These are phyloP conservation scores for Caerostris extrusa DNA, from an alignment of 1,140 invertebrate species.

Conservation along the genomic window DNA sequence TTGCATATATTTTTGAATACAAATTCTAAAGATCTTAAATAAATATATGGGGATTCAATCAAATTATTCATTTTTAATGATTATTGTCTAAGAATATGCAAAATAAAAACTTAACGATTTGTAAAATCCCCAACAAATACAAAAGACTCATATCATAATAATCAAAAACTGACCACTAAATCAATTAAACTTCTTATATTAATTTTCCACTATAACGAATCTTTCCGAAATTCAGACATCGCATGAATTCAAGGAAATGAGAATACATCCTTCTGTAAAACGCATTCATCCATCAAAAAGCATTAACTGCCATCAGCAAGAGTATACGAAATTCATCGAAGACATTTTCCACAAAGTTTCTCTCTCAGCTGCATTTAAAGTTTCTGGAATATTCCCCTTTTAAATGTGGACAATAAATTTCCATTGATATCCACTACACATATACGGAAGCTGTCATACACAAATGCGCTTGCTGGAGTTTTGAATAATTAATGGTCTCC, in stretches of 20 bases:
- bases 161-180: no score
- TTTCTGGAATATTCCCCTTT: background rate
- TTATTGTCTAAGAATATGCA: no score
- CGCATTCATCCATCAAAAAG: background rate
- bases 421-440: slow-evolving; percentile 31
- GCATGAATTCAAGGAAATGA: background rate
- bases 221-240: background rate
- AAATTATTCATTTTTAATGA: no score
- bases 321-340: background rate
- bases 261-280: background rate
- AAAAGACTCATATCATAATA: no score
- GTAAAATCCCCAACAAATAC: no score
- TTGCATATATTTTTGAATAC: no score
- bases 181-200: no score
- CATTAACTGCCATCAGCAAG: background rate
- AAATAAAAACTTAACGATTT: no score
- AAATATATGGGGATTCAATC: no score
- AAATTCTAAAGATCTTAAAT: no score
- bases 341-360: background rate
- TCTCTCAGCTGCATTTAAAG: background rate
- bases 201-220: no score
- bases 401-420: background rate
- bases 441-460: slow-evolving; percentile 25
- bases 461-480: slow-evolving; percentile 28
- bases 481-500: slow-evolving; percentile 55